These are phyloP conservation scores for Apogon talboti DNA, from an alignment of 2,797 vertebrate genomes.

Conservation along the genomic window DNA sequence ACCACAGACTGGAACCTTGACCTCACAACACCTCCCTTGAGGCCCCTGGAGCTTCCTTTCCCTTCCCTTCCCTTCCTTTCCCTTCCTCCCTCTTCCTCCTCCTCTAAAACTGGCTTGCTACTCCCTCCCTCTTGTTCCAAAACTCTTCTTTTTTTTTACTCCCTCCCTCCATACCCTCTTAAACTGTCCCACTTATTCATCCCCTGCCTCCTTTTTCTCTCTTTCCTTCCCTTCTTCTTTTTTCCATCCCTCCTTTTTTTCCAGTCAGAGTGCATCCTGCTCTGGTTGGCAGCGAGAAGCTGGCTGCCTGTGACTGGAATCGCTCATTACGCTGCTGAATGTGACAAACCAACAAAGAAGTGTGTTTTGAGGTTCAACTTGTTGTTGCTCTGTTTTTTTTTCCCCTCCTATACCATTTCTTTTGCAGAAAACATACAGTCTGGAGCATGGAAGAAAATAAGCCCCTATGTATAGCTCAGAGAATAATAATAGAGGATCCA, in stretches of 20 bases:
- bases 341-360: conserved; percentile 71
- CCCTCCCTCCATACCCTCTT: conserved; percentile 1
- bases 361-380: conserved; percentile 31
- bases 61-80: conserved; percentile 3
- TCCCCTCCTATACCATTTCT: not conserved
- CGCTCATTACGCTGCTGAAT: conserved; percentile 55
- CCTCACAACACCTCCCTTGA: conserved; percentile 39
- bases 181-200: conserved; percentile 50
- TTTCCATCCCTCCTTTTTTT: not conserved
- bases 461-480: not conserved
- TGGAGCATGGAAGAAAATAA: not conserved
- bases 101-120: too few species aligned
- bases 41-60: conserved; percentile 5
- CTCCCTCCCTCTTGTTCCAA: too few species aligned
- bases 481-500: not conserved
- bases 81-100: too few species aligned
- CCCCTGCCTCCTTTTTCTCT: not conserved
- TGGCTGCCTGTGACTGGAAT: conserved; percentile 63
- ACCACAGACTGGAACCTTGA: conserved; percentile 59
- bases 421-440: not conserved
- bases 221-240: not conserved
- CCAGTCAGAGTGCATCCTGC: conserved; percentile 42
- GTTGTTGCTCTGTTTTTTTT: conserved; percentile 21
- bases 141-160: not conserved
- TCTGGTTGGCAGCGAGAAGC: conserved; percentile 36